Base-by-base conservation (phyloP, 2,113 vertebrate species). In the Chaenocephalus aceratus region DNA sequence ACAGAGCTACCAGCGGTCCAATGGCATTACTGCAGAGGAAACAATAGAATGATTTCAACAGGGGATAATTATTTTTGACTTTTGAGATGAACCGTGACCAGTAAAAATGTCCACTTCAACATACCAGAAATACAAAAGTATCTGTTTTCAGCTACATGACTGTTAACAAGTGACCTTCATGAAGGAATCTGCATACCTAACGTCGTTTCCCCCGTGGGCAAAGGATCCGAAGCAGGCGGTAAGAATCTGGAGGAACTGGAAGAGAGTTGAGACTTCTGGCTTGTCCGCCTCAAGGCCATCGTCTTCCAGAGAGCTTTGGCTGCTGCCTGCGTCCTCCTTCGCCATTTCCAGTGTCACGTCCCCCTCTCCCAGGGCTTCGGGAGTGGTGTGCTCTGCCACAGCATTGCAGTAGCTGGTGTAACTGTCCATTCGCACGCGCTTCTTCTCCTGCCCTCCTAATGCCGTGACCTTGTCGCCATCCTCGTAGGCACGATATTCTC, bases 391-490 rank as follows among this genome's bases (percentile, higher is more conserved):
- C 6, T 99, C 98, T 0, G 98, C 97, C 90, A 99, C 96, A 0
- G 98, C 97, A 0, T 99, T 99, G 92, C 98, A 99, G 91, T 99
- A 99, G 88, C 98, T 99, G 10, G 97, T 99, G 86, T 99, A 99
- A 88, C 98, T 99, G 91, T 99, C 98, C 96, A 99, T 99, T 6
- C 98, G 97, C 14, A 97, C 80, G 0, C 98, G 95, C 91, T 97
- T 98, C 88, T 94, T 96, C 0, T 96, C 91, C 91, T 95, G 80
- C 77, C 79, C 64, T 4, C 77, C 69, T 86, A 89, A 21, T 0
- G 71, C 91, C 8, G 86, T 64, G 21, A 52, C 90, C 58, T 91
- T 91, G 12, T 93, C 92, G 0, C 79, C 75, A 0, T 93, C 91
- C 18, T 91, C 93, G 0, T 60, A 46, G 3, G 91, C 83, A 1